Percentiles rank a stretch among this genome's conserved stretches.
Evolutionary conservation across 2,888 invertebrate species (phyloP).

Genomic region (Spicauda simplicius): DNA sequence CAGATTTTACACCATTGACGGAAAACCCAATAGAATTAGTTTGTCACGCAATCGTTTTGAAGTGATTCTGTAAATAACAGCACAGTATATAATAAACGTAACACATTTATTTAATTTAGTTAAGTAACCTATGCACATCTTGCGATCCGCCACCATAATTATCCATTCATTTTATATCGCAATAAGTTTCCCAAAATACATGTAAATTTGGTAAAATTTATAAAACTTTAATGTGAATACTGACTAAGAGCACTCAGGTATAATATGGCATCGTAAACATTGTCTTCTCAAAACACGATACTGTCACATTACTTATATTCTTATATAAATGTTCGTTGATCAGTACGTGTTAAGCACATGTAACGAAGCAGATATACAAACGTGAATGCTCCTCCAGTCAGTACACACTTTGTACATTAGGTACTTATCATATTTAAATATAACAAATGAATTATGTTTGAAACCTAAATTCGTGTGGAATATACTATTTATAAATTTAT

Average conservation of each 20-base stretch:
- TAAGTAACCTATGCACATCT: slow-evolving; percentile 7
- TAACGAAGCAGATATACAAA: not conserved
- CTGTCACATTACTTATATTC: not conserved
- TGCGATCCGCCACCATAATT: slow-evolving; percentile 49
- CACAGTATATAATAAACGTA: slow-evolving; percentile 6
- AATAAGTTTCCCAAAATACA: not conserved
- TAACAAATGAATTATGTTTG: too few relatives aligned
- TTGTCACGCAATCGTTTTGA: slow-evolving; percentile 4
- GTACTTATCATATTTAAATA: too few relatives aligned
- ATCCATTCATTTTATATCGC: slow-evolving; percentile 47
- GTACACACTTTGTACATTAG: too few relatives aligned
- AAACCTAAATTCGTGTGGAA: too few relatives aligned
- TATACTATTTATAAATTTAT: too few relatives aligned
- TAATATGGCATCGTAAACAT: not conserved
- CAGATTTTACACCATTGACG: slow-evolving; percentile 50
- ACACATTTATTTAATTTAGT: slow-evolving; percentile 5
- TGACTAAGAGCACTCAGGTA: not conserved
- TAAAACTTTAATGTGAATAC: not conserved
- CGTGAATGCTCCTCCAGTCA: too few relatives aligned
- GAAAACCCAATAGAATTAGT: slow-evolving; percentile 38
- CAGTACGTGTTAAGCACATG: not conserved
- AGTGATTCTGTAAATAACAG: slow-evolving; percentile 12
- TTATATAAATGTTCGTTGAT: not conserved
- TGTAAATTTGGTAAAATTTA: not conserved
- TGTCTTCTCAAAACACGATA: not conserved